Base-by-base conservation (phyloP, 2,888 invertebrate species). In the Acrobasis repandana region DNA sequence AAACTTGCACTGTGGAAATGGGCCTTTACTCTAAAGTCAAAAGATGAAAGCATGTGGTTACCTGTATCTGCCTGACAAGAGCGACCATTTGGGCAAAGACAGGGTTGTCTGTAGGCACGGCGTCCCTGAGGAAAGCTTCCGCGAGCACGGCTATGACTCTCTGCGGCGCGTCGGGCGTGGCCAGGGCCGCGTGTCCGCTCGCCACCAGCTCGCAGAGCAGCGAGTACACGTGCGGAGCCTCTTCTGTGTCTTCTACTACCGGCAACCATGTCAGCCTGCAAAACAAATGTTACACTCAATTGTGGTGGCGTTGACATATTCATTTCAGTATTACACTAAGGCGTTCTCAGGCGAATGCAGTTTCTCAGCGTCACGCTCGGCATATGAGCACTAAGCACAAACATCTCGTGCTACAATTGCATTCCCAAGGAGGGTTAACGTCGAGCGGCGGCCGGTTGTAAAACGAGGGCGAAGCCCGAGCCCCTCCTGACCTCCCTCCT, bases 151-250 rank as follows among this genome's bases (percentile, higher is more conserved):
- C 94, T 71, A 99, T 94, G 68, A 99, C 95, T 67, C 95, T 94
- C 64, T 98, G 98, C 77, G 99, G 94, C 86, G 99, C 99, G 73
- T 95, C 94, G 77, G 98, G 97, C 79, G 98, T 95, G 63, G 94
- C 95, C 65, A 99, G 95, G 62, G 95, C 93, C 18, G 97, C 95
- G 92, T 99, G 96, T 80, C 98, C 98, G 73, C 95, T 94, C 86
- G 98, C 98, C 67, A 98, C 96, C 71, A 99, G 94, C 93, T 99
- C 98, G 91, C 98, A 98, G 69, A 99, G 93, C 86, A 98, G 97
- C 62, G 96, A 96, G 86, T 99, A 99, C 66, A 99, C 97, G 82
- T 98, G 97, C 28, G 97, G 97, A 56, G 98, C 97, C 90, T 99
- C 99, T 72, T 99, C 99, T 14, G 95, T 94, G 87, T 99, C 99